Evolutionary conservation across 2,113 vertebrate genomes (phyloP), one percentile per base, ranked within the genome.

Genomic region (Chitala chitala): DNA sequence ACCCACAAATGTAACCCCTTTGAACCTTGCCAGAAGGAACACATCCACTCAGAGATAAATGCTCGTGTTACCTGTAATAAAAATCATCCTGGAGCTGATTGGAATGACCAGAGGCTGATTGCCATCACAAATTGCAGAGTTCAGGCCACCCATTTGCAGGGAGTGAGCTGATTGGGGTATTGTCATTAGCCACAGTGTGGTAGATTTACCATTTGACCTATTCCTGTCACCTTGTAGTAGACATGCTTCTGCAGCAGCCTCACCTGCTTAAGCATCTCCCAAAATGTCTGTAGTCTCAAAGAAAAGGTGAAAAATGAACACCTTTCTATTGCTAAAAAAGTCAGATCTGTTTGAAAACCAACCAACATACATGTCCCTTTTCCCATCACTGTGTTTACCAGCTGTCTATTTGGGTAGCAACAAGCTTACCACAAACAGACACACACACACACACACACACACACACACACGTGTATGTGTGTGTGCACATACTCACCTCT

Each of bases 31-130:
- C n/a, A 68, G 42, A 68, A 38, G 42, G n/a, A 68, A 26, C 22
- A 42, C n/a, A 26, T 26, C 22, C 22, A 68, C 46, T 63, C 15
- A 5, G 22, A 68, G 64, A 38, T 46, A 68, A 68, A 46, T 46
- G 64, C 40, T 46, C 38, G 40, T 46, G 40, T 46, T 68, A 48
- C 38, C 42, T 22, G 46, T 46, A 68, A 68, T 68, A 68, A 68
- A 66, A 68, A 29, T 24, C n/a, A 44, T 46, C 46, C 64, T 29
- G 9, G 22, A 3, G 22, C 64, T 68, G 63, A 44, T 44, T 31
- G 36, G n/a, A 66, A 44, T 22, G 20, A 46, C 36, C 22, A 26
- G 36, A 7, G 63, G 20, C 12, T 10, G 63, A 66, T 46, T 68
- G 12, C 33, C 64, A 48, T 20, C 64, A 26, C 42, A 48, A 46